Evolutionary conservation across 2,888 invertebrate genomes (phyloP).

Genomic region (Cancer borealis): DNA sequence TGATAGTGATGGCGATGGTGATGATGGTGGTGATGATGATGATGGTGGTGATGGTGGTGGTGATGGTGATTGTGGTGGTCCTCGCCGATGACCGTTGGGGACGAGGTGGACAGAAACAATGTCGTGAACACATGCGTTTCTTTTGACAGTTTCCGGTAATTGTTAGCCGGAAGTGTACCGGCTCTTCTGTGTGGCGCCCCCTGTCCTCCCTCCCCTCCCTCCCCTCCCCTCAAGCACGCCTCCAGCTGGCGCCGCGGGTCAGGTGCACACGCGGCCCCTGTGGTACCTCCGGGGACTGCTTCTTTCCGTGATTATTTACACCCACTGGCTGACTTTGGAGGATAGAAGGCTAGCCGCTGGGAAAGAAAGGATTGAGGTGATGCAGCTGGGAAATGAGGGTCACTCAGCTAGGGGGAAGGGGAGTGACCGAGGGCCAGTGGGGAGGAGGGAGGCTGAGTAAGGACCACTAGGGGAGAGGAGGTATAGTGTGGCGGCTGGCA

Average conservation of each 20-base stretch:
- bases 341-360: not conserved
- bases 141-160: conserved; percentile 27
- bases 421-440: conserved; percentile 24
- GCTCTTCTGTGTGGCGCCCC: not conserved
- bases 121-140: conserved; percentile 9
- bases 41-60: not conserved
- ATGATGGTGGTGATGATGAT: not conserved
- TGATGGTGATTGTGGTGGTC: not conserved
- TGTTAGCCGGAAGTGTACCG: conserved; percentile 16
- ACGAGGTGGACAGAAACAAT: not conserved
- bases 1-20: not conserved
- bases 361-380: conserved; percentile 11
- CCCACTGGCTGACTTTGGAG: not conserved
- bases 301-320: conserved; percentile 31
- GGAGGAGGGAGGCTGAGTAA: not conserved
- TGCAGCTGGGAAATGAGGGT: conserved; percentile 45
- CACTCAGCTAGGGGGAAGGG: not conserved
- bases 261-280: not conserved
- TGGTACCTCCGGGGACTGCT: not conserved
- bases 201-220: not conserved
- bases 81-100: not conserved
- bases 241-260: not conserved
- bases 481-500: not conserved
- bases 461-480: not conserved
- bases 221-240: not conserved